A percentile compares a stretch with the other conserved stretches of the same genome.
phyloP scores from a whole-genome alignment of 2,888 invertebrate genomes.

The Cryptocephalus primarius region DNA sequence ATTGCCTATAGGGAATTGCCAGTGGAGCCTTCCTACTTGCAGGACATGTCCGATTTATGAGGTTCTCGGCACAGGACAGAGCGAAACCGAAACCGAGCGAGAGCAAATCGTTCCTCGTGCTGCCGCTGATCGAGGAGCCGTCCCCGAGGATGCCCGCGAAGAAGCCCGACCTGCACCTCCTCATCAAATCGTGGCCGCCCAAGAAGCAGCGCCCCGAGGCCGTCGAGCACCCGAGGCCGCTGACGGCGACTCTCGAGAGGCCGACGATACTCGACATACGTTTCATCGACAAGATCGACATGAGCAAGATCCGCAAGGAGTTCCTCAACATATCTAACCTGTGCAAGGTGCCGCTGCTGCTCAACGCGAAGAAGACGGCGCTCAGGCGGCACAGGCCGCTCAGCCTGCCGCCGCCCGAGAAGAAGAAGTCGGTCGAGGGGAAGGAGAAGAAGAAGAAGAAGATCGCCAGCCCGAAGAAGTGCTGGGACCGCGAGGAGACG shows the following conservation, averaged over 20 bases:
- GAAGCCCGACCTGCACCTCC: not conserved
- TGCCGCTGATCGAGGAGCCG: not conserved
- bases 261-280: slow-evolving; percentile 44
- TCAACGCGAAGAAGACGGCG: slow-evolving; percentile 12
- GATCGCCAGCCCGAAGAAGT: slow-evolving; percentile 19
- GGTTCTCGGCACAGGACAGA: no score
- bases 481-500: slow-evolving; percentile 26
- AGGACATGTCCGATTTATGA: no score
- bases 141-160: not conserved
- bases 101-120: not conserved
- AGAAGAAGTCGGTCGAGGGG: slow-evolving; percentile 5
- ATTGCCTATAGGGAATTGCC: no score
- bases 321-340: slow-evolving; percentile 37
- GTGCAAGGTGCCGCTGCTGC: slow-evolving; percentile 28
- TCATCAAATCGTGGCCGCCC: not conserved
- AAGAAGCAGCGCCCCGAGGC: not conserved
- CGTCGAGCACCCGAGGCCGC: slow-evolving; percentile 29
- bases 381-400: slow-evolving; percentile 19
- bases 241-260: slow-evolving; percentile 46
- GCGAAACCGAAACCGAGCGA: not conserved
- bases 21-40: no score
- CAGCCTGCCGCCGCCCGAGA: slow-evolving; percentile 17
- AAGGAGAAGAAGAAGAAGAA: slow-evolving; percentile 14
- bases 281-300: slow-evolving; percentile 43
- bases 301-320: slow-evolving; percentile 45